A percentile compares a stretch with the other conserved stretches of the same genome.
Evolutionary conservation across 2,113 vertebrate genomes (phyloP).

Genomic region (Eolophus roseicapilla): DNA sequence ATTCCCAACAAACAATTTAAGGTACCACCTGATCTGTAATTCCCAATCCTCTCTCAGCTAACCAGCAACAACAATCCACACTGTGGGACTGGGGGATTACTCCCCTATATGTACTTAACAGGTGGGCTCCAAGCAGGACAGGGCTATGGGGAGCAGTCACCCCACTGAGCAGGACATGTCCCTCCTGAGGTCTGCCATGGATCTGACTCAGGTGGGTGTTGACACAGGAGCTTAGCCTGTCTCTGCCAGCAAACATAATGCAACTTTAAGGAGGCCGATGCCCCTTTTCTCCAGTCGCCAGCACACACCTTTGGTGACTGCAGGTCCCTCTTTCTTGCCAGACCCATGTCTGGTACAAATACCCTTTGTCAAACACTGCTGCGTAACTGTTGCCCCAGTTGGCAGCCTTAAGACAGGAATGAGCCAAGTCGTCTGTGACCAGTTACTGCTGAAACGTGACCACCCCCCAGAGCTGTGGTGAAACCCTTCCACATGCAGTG

Average conservation of each 20-base stretch:
- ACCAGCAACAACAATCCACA: neutral
- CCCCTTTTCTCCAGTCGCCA: neutral
- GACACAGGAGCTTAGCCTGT: neutral
- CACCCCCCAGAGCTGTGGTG: neutral
- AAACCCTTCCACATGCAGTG: neutral
- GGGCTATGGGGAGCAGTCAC: neutral
- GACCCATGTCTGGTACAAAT: neutral
- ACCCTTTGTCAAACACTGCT: neutral
- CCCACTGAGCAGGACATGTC: accelerated
- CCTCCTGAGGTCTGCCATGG: neutral
- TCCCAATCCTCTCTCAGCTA: neutral
- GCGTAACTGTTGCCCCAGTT: neutral
- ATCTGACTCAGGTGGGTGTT: neutral
- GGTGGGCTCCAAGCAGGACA: neutral
- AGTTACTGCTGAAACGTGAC: neutral
- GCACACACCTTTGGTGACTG: neutral
- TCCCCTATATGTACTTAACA: neutral
- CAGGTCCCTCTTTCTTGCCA: neutral
- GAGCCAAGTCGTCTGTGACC: accelerated
- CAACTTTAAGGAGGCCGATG: neutral
- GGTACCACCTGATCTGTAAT: neutral
- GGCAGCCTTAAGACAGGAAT: neutral
- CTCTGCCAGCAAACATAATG: neutral
- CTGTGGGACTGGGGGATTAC: neutral
- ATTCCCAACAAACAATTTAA: neutral